These are phyloP conservation scores for Strigamia crassipes DNA, from an alignment of 2,888 invertebrate genomes.

Conservation along the genomic window DNA sequence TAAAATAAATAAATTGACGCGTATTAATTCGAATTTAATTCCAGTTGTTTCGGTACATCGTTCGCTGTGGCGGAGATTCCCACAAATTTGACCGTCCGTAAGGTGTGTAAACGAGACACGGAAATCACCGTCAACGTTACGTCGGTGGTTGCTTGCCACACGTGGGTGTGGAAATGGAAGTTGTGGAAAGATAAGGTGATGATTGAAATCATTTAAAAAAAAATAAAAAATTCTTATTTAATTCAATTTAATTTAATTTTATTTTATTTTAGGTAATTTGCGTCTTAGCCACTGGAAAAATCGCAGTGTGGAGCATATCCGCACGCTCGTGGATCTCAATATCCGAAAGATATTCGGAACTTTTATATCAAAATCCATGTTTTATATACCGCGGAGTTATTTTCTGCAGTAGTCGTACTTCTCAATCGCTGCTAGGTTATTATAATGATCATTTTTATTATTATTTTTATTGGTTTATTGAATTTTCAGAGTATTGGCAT, in stretches of 20 bases:
- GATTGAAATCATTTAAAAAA: too few relatives aligned
- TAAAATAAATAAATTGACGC: too few relatives aligned
- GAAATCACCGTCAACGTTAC: neutral
- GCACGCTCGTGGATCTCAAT: neutral
- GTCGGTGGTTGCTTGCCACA: constrained; percentile 22
- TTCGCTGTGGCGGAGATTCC: constrained; percentile 45
- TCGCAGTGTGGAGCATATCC: constrained; percentile 44
- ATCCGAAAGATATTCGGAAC: constrained; percentile 44
- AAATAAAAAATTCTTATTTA: too few relatives aligned
- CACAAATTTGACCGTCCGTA: neutral
- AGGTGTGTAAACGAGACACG: neutral
- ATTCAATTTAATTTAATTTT: too few relatives aligned
- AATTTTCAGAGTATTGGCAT: constrained; percentile 45
- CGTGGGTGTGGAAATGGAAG: constrained; percentile 47
- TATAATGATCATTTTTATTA: constrained; percentile 1
- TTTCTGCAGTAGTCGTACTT: constrained; percentile 47
- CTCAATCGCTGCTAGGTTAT: constrained; percentile 45
- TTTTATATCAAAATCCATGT: constrained; percentile 47
- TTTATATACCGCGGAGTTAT: constrained; percentile 46
- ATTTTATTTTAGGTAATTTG: constrained; percentile 46
- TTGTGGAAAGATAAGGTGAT: constrained; percentile 45
- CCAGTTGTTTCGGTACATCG: constrained; percentile 36
- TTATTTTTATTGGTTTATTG: neutral
- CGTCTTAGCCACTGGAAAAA: constrained; percentile 46
- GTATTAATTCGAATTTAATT: too few relatives aligned